A percentile compares a stretch with the other conserved stretches of the same genome.
phyloP scores from a whole-genome alignment of 2,888 invertebrate genomes.

The Zaprionus bogoriensis region DNA sequence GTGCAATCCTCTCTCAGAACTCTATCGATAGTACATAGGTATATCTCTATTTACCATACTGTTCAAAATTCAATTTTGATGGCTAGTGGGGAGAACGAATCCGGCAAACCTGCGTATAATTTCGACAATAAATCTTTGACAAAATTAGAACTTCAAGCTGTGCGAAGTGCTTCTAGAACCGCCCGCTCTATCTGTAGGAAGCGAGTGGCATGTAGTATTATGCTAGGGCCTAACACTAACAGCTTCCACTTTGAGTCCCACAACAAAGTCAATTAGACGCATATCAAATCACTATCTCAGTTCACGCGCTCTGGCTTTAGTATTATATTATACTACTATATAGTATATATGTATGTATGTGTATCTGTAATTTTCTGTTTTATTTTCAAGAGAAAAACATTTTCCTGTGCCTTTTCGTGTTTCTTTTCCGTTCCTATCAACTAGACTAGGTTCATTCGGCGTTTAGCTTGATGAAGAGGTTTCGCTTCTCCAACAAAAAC shows the following conservation, averaged over 20 bases:
- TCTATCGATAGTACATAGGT: conserved; percentile 6
- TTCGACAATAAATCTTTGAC: conserved; percentile 63
- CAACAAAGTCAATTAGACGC: conserved; percentile 67
- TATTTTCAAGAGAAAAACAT: too few relatives aligned
- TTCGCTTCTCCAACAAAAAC: neutral
- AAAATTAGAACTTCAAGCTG: conserved; percentile 38
- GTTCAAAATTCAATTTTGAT: conserved; percentile 68
- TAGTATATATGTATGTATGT: too few relatives aligned
- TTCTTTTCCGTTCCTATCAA: conserved; percentile 20
- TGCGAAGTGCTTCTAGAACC: conserved; percentile 51
- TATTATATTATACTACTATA: too few relatives aligned
- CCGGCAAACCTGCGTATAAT: conserved; percentile 63
- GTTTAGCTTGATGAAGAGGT: conserved; percentile 76
- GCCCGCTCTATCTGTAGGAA: conserved; percentile 17
- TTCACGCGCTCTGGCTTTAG: conserved; percentile 22
- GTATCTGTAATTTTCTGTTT: too few relatives aligned
- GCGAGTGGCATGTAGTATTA: conserved; percentile 28
- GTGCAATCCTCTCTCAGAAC: conserved; percentile 22
- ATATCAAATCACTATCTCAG: conserved; percentile 49
- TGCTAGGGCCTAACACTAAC: conserved; percentile 46
- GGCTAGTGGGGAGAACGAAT: conserved; percentile 8
- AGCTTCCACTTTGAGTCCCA: conserved; percentile 42
- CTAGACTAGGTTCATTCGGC: conserved; percentile 29
- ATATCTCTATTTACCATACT: conserved; percentile 29
- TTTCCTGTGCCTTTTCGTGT: conserved; percentile 75